Conservation (phyloP, 23 tunicate species). For the Styela plicata region DNA sequence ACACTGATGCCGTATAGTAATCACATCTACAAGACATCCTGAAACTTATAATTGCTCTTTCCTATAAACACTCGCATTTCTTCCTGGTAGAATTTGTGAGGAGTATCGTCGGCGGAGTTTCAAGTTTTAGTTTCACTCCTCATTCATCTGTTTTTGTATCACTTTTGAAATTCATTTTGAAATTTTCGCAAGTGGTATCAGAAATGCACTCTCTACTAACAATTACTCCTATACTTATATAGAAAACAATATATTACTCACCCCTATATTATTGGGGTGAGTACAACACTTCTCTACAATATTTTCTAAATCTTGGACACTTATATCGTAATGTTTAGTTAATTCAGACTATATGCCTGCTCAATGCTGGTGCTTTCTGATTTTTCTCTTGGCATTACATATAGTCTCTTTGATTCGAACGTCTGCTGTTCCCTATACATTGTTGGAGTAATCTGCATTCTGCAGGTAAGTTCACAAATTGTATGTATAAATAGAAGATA, state of each 20-base stretch:
- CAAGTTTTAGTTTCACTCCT: constrained; percentile 73
- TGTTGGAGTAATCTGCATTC: constrained; percentile 74
- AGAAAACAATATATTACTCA: too few relatives aligned
- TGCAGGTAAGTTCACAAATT: constrained; percentile 59
- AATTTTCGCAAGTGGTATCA: neutral
- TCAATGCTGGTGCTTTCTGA: constrained; percentile 92
- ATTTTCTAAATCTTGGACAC: too few relatives aligned
- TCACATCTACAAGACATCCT: constrained; percentile 24
- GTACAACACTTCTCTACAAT: too few relatives aligned
- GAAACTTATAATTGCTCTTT: constrained; percentile 46
- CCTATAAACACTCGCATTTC: constrained; percentile 48
- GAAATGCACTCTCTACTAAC: neutral
- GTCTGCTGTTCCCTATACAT: constrained; percentile 50
- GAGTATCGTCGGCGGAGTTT: constrained; percentile 69
- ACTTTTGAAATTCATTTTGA: constrained; percentile 18
- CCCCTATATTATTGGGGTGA: too few relatives aligned
- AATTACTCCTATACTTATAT: neutral
- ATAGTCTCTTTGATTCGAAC: constrained; percentile 58
- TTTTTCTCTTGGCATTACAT: constrained; percentile 54
- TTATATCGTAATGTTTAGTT: too few relatives aligned
- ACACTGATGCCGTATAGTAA: constrained; percentile 18
- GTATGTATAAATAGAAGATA: too few relatives aligned
- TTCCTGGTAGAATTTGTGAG: constrained; percentile 55
- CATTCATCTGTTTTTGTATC: constrained; percentile 85
- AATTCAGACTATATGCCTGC: constrained; percentile 71